Percentiles rank a stretch among this genome's conserved stretches.
Conservation (phyloP, 2,888 invertebrate genomes). For the Xylota sylvarum region DNA sequence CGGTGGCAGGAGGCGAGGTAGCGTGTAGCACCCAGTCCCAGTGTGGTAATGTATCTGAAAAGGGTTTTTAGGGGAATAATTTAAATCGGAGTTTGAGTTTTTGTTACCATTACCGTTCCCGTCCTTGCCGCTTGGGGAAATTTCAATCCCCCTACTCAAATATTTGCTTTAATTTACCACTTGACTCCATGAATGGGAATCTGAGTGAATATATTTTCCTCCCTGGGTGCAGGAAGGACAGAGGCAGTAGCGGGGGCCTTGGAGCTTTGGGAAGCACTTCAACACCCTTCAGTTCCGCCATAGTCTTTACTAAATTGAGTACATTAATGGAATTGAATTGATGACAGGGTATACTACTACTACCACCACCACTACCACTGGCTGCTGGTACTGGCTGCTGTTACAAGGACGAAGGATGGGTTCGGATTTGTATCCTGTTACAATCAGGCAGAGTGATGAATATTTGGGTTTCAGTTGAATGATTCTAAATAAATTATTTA, state of each 20-base stretch:
- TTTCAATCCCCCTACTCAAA: constrained; percentile 50
- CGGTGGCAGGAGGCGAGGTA: not conserved
- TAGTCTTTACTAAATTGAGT: constrained; percentile 60
- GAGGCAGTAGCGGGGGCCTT: not conserved
- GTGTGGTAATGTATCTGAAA: constrained; percentile 1
- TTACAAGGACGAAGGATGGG: not conserved
- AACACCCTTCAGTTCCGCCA: constrained; percentile 40
- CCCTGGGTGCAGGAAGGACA: not conserved
- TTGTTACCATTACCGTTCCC: constrained; percentile 9
- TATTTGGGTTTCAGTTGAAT: constrained; percentile 61
- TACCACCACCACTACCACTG: not conserved
- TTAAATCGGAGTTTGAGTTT: constrained; percentile 49
- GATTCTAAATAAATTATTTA: constrained; percentile 67
- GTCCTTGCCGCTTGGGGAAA: not conserved
- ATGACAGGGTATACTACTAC: constrained; percentile 40
- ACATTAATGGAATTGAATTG: constrained; percentile 65
- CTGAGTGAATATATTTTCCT: constrained; percentile 28
- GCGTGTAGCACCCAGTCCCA: not conserved
- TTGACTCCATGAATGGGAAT: constrained; percentile 58
- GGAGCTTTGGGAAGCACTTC: constrained; percentile 2
- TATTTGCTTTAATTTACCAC: constrained; percentile 67
- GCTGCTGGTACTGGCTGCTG: not conserved
- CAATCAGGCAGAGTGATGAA: constrained; percentile 43
- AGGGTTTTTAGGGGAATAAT: constrained; percentile 39
- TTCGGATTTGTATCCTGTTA: constrained; percentile 38